Conservation (phyloP, 2,888 invertebrate species). For the Aleiodes leptofemur region DNA sequence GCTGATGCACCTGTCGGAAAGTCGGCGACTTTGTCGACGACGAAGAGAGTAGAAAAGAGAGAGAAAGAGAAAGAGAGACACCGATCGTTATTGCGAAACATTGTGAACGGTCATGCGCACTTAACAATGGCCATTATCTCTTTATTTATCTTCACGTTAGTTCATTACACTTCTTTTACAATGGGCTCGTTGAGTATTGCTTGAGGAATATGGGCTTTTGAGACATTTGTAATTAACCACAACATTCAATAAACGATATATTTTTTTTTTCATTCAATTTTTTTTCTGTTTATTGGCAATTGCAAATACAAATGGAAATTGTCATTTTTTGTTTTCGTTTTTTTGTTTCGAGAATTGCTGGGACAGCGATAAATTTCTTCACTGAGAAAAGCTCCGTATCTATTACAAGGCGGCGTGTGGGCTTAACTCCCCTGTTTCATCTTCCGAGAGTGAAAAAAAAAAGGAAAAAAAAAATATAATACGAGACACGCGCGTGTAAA, state of each 20-base stretch:
- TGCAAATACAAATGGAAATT: too few relatives aligned
- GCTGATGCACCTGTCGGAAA: constrained; percentile 49
- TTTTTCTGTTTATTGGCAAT: not conserved
- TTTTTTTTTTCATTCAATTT: not conserved
- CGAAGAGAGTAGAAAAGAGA: not conserved
- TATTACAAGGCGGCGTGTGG: constrained; percentile 44
- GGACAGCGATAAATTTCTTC: constrained; percentile 1
- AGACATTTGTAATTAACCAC: constrained; percentile 18
- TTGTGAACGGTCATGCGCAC: constrained; percentile 35
- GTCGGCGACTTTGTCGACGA: constrained; percentile 36
- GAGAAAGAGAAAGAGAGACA: not conserved
- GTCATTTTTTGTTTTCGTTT: too few relatives aligned
- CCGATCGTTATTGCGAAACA: constrained; percentile 41
- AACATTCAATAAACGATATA: constrained; percentile 6
- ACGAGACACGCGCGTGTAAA: constrained; percentile 37
- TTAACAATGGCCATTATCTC: constrained; percentile 49
- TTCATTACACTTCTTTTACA: constrained; percentile 33
- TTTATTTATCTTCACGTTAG: constrained; percentile 23
- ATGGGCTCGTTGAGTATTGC: constrained; percentile 17
- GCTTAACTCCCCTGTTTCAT: constrained; percentile 3
- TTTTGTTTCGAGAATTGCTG: not conserved
- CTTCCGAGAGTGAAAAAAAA: not conserved
- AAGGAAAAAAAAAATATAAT: not conserved
- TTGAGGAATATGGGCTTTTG: not conserved
- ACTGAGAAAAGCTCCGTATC: constrained; percentile 40